Evolutionary conservation across 1,140 invertebrate genomes (phyloP), one percentile per base, ranked within the genome.

Genomic region (Eumaeus atala): DNA sequence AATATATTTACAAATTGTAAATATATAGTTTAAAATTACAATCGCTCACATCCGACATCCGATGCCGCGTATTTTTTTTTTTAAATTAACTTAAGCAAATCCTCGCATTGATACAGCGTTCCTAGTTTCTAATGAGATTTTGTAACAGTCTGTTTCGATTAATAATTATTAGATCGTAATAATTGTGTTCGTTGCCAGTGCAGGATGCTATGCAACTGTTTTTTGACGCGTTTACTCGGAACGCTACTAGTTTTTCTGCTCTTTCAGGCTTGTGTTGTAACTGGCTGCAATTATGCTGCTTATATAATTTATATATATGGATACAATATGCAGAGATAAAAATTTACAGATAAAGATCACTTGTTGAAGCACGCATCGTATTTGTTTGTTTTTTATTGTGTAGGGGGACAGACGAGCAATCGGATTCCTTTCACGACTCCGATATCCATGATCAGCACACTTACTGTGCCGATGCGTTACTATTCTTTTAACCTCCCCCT

Each of bases 111-210:
- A 42, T 53, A 53, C 51, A 53, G 38, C 51, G 44, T 53, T 53
- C 51, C 38, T 34, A 34, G 51, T 16, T 44, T 33, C 51, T 42
- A 53, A 53, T 53, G 21, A 51, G 36, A 53, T 54, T 47, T 54
- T 54, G 53, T 44, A 54, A 54, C 33, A 48, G 60, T 67, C 57
- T 17, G 49, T 51, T 53, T 40, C 51, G 51, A 55, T 55, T 59
- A 58, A 66, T 72, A 65, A 33, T 75, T 69, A 75, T 71, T 71
- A 71, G 72, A 72, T 72, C 72, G 70, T 74, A 58, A 55, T 66
- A 72, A 75, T 70, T 66, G 59, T 61, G 49, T 58, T 62, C 58
- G 59, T 66, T 64, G 37, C 51, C 34, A 18, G 14, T 44, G 55
- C 60, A 72, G 72, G 72, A 74, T 67, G 59, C 40, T 52, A 52